Percentiles rank a stretch among this genome's conserved stretches.
phyloP scores from a whole-genome alignment of 1,140 invertebrate species.

The Drosophila navojoa region DNA sequence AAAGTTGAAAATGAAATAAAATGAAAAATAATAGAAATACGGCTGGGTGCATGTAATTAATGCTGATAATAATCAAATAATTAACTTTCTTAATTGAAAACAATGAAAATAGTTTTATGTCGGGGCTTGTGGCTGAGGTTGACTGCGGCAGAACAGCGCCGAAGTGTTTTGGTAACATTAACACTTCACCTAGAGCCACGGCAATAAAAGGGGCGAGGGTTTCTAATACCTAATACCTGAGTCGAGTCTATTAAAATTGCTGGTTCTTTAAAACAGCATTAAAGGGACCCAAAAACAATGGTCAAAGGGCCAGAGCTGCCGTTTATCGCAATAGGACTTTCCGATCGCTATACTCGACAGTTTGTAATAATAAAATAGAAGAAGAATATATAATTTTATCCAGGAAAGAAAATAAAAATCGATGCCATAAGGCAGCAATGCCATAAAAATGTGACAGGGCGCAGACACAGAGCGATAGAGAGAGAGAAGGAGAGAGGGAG shows the following conservation, averaged over 20 bases:
- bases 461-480: slow-evolving; percentile 52
- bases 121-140: neutral
- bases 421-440: slow-evolving; percentile 66
- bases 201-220: slow-evolving; percentile 29
- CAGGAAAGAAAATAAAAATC: slow-evolving; percentile 72
- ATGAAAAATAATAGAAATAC: slow-evolving; percentile 8
- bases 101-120: slow-evolving; percentile 74
- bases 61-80: slow-evolving; percentile 80
- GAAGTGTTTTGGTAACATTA: slow-evolving; percentile 77
- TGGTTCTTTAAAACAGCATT: slow-evolving; percentile 77
- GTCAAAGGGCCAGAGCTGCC: slow-evolving; percentile 36
- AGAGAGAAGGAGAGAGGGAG: slow-evolving; percentile 24
- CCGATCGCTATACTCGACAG: slow-evolving; percentile 7
- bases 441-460: slow-evolving; percentile 79
- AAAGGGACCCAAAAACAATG: slow-evolving; percentile 54
- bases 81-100: slow-evolving; percentile 83
- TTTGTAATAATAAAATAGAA: slow-evolving; percentile 67
- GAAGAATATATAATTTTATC: slow-evolving; percentile 77
- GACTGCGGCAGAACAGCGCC: slow-evolving; percentile 29
- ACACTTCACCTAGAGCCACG: slow-evolving; percentile 54
- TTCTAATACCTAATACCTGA: slow-evolving; percentile 21
- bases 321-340: slow-evolving; percentile 23
- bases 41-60: slow-evolving; percentile 64
- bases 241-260: slow-evolving; percentile 65
- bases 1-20: slow-evolving; percentile 15